phyloP scores from a whole-genome alignment of 92 coral and sea anemone species.

The Parazoanthus darwini region DNA sequence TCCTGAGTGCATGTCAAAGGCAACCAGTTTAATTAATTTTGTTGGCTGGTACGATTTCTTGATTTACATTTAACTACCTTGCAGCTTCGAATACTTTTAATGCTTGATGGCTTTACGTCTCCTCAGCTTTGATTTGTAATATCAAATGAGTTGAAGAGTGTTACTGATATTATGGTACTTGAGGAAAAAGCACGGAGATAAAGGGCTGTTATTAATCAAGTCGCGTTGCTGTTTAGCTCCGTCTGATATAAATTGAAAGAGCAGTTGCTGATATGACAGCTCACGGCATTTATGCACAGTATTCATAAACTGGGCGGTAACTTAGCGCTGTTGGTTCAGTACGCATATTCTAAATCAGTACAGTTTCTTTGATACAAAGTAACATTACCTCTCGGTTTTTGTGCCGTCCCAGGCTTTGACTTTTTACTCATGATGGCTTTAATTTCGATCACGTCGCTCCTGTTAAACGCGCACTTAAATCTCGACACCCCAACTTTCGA shows the following conservation, averaged over 20 bases:
- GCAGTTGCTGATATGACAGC: constrained; percentile 9
- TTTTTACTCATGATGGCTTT: constrained; percentile 8
- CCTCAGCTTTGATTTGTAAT: neutral
- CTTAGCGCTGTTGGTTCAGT: neutral
- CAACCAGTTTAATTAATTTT: neutral
- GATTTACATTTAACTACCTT: neutral
- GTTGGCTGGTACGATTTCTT: neutral
- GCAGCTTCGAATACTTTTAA: neutral
- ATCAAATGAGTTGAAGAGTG: neutral
- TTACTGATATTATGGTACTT: neutral
- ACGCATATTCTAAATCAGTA: neutral
- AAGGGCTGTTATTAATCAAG: neutral
- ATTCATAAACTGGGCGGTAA: constrained; percentile 5
- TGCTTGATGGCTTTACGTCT: neutral
- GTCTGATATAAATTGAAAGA: neutral
- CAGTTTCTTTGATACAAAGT: neutral
- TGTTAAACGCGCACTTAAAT: neutral
- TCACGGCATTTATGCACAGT: neutral
- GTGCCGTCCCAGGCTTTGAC: neutral
- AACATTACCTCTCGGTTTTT: constrained; percentile 6
- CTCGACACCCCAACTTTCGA: constrained; percentile 1
- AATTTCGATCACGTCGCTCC: neutral
- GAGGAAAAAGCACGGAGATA: neutral
- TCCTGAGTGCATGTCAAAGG: neutral
- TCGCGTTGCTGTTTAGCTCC: neutral